A percentile compares a stretch with the other conserved stretches of the same genome.
Conservation (phyloP, 2,113 vertebrate genomes). For the Talpa occidentalis region DNA sequence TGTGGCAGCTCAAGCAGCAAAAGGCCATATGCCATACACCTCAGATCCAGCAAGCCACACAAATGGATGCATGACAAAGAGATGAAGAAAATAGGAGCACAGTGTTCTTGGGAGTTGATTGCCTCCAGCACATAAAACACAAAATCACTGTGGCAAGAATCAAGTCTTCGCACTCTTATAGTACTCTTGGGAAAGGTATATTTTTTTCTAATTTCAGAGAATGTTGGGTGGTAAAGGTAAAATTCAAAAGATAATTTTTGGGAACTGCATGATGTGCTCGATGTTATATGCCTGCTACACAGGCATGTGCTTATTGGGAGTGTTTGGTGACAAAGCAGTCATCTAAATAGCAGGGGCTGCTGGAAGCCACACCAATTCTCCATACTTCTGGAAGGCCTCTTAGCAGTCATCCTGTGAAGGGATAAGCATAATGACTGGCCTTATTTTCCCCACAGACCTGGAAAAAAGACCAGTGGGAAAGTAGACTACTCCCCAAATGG, state of each 20-base stretch:
- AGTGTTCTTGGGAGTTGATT: background rate
- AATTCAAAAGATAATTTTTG: background rate
- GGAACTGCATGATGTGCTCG: background rate
- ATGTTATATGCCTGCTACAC: background rate
- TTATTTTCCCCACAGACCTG: background rate
- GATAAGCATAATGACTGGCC: background rate
- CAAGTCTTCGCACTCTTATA: background rate
- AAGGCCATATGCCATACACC: constrained; percentile 85
- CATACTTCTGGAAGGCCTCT: background rate
- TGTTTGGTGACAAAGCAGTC: background rate
- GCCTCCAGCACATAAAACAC: constrained; percentile 44
- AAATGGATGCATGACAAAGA: constrained; percentile 69
- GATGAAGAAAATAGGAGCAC: constrained; percentile 69
- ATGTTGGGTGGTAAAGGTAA: background rate
- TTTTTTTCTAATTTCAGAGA: background rate
- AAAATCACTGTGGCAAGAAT: constrained; percentile 35
- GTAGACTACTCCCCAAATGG: background rate
- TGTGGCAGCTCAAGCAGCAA: constrained; percentile 85
- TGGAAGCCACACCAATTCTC: background rate
- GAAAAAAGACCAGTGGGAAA: background rate
- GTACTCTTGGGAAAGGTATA: background rate
- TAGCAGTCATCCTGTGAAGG: background rate
- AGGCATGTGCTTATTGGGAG: background rate
- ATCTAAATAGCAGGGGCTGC: background rate
- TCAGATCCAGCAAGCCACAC: constrained; percentile 77